Conservation (phyloP, 2,888 invertebrate species). For the Drosophila setosimentum region DNA sequence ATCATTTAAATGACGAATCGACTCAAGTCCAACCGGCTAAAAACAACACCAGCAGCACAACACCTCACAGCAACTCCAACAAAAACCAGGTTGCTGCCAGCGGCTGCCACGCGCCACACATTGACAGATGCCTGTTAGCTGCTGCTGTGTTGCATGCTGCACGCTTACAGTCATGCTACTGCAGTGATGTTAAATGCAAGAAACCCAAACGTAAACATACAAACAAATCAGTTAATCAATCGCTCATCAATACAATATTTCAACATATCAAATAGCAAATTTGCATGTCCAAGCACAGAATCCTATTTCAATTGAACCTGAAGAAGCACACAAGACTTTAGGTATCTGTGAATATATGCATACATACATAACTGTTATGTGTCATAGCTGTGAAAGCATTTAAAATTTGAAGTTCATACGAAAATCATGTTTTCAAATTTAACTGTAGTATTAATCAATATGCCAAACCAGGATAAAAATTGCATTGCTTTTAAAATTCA, state of each 20-base stretch:
- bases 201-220: conserved; percentile 9
- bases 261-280: conserved; percentile 2
- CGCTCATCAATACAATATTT: conserved; percentile 28
- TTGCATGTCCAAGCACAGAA: neutral
- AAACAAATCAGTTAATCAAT: conserved; percentile 33
- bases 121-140: conserved; percentile 51
- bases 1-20: conserved; percentile 79
- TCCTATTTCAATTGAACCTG: neutral
- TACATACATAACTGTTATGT: neutral
- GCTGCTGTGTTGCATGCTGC: conserved; percentile 21
- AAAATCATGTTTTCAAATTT: neutral
- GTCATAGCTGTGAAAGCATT: neutral
- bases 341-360: neutral
- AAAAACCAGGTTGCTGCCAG: conserved; percentile 14
- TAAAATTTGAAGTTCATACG: neutral
- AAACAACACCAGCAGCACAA: conserved; percentile 14
- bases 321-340: neutral
- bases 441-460: neutral
- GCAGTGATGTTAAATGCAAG: conserved; percentile 1
- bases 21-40: conserved; percentile 66
- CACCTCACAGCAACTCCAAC: neutral
- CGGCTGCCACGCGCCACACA: conserved; percentile 48
- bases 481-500: neutral
- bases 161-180: conserved; percentile 10
- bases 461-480: neutral